A percentile compares a stretch with the other conserved stretches of the same genome.
These are phyloP conservation scores for Serrognathus titanus DNA, from an alignment of 2,888 invertebrate genomes.

Conservation along the genomic window DNA sequence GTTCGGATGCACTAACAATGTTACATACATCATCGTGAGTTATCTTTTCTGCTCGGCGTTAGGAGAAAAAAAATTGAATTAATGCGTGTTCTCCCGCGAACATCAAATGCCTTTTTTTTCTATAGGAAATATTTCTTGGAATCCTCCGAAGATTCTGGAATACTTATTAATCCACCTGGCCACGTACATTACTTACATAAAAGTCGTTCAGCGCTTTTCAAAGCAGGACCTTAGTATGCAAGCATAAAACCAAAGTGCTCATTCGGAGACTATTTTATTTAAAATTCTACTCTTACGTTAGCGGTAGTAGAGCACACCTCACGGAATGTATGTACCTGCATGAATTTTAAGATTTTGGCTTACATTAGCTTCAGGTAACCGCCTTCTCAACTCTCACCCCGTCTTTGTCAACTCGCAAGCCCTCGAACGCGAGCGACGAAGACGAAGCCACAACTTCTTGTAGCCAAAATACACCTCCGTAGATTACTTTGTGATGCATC, in stretches of 20 bases:
- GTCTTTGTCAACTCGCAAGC: background rate
- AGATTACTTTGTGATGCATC: slow-evolving; percentile 25
- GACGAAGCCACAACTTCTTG: background rate
- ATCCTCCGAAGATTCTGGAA: no score
- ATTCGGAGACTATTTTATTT: slow-evolving; percentile 5
- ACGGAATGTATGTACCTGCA: slow-evolving; percentile 22
- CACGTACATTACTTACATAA: no score
- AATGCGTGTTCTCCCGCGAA: no score
- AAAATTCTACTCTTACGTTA: slow-evolving; percentile 26
- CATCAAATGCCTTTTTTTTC: no score
- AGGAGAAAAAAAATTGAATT: no score
- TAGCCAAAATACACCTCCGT: background rate
- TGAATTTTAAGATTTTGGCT: slow-evolving; percentile 28
- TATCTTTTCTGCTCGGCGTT: no score
- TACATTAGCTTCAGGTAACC: slow-evolving; percentile 6
- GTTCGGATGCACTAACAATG: no score
- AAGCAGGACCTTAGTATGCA: background rate
- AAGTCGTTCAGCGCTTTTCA: no score
- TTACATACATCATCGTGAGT: no score
- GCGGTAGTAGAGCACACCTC: slow-evolving; percentile 26
- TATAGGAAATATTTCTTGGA: no score
- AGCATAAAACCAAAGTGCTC: slow-evolving; percentile 6
- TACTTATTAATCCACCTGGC: no score
- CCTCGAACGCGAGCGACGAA: background rate
- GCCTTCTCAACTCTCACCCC: slow-evolving; percentile 3